Evolutionary conservation across 2,113 vertebrate genomes (phyloP).

Genomic region (Anguilla rostrata): DNA sequence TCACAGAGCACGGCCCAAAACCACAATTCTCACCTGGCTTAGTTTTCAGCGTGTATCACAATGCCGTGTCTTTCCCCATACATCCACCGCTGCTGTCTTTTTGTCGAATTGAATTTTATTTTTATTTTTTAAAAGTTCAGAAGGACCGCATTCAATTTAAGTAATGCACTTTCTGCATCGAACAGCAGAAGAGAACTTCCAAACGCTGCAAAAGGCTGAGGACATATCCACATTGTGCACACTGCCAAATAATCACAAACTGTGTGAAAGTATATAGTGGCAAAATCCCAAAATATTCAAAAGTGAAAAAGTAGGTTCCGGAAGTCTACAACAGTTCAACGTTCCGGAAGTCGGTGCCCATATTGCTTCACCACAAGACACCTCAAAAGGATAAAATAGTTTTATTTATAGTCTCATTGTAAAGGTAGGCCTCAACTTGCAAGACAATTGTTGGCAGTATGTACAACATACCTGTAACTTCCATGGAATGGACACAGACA

Average conservation of each 20-base stretch:
- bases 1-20: not conserved
- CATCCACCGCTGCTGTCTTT: not conserved
- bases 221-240: no score
- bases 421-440: slow-evolving; percentile 96
- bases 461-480: slow-evolving; percentile 98
- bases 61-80: not conserved
- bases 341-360: no score
- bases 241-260: not conserved
- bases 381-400: slow-evolving; percentile 89
- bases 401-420: slow-evolving; percentile 99
- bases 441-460: slow-evolving; percentile 94
- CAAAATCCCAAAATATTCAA: not conserved
- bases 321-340: not conserved
- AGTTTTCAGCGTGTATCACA: not conserved
- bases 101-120: not conserved
- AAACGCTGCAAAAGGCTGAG: no score
- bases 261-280: no score
- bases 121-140: no score
- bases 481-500: slow-evolving; percentile 83
- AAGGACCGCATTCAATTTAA: not conserved
- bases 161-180: not conserved
- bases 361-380: slow-evolving; percentile 17
- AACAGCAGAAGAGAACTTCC: not conserved
- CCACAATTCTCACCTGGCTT: not conserved
- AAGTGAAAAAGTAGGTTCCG: not conserved